These are phyloP conservation scores for Gasteruption jaculator DNA, from an alignment of 2,888 invertebrate genomes.

Conservation along the genomic window DNA sequence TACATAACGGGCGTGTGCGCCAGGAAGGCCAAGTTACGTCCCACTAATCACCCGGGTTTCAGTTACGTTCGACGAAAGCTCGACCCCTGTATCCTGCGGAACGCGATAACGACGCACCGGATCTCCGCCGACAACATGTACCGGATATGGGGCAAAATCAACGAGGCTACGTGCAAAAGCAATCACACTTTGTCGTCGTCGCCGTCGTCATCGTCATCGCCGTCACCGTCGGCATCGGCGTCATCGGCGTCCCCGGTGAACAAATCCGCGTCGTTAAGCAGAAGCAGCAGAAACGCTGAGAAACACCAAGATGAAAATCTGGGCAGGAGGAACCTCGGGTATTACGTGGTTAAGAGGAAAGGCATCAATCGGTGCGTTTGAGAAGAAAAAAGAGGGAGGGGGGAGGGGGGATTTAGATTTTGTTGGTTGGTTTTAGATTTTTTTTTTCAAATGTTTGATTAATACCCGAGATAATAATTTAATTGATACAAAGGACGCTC, in stretches of 20 bases:
- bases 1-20: conserved; percentile 76
- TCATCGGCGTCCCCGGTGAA: too few relatives aligned
- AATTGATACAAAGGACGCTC: too few relatives aligned
- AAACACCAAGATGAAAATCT: conserved; percentile 13
- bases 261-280: conserved; percentile 26
- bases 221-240: too few relatives aligned
- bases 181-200: too few relatives aligned
- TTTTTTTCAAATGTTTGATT: conserved; percentile 10
- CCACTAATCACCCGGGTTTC: conserved; percentile 65
- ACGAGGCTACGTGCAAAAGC: conserved; percentile 31
- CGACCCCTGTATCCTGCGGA: conserved; percentile 55
- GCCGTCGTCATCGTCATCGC: too few relatives aligned
- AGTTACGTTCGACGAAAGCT: conserved; percentile 55
- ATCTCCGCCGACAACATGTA: conserved; percentile 54
- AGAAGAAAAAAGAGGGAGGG: conserved; percentile 2
- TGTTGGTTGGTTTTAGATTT: too few relatives aligned
- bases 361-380: conserved; percentile 29
- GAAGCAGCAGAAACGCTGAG: conserved; percentile 29
- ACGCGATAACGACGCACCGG: conserved; percentile 58
- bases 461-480: too few relatives aligned
- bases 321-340: conserved; percentile 28
- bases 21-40: conserved; percentile 56
- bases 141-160: conserved; percentile 42
- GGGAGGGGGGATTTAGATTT: too few relatives aligned
- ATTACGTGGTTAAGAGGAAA: conserved; percentile 35